These are phyloP conservation scores for Rhizomys pruinosus DNA, from an alignment of 2,113 vertebrate genomes.

Conservation along the genomic window DNA sequence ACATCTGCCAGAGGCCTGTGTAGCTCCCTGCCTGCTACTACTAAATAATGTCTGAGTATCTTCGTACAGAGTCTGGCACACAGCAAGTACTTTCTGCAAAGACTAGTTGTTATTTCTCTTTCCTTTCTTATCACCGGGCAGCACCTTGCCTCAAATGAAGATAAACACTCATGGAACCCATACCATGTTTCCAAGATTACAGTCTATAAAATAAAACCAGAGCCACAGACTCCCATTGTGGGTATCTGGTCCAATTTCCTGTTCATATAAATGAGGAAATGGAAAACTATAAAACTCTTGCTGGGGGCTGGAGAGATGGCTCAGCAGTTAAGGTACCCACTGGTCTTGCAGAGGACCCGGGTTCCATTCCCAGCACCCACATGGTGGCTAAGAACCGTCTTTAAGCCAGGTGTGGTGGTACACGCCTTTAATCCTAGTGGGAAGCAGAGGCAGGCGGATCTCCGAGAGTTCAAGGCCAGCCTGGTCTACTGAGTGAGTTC, in stretches of 20 bases:
- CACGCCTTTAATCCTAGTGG: no score
- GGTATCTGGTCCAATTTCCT: constrained; percentile 27
- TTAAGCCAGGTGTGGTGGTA: no score
- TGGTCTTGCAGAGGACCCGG: no score
- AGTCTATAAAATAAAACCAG: constrained; percentile 33
- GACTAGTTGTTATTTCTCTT: background rate
- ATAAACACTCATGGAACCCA: background rate
- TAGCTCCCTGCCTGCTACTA: background rate
- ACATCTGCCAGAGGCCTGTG: background rate
- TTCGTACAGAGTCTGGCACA: background rate
- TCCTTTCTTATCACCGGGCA: constrained; percentile 48
- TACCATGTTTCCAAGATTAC: background rate
- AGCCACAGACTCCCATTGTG: background rate
- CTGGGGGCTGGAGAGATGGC: no score
- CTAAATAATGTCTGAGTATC: background rate
- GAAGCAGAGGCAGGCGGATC: no score
- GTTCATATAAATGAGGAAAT: background rate
- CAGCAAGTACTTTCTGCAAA: background rate
- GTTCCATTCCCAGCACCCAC: no score
- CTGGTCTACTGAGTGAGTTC: no score
- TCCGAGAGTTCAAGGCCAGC: no score
- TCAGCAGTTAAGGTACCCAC: no score
- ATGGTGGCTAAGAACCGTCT: no score
- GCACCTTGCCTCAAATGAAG: background rate
- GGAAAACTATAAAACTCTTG: background rate